Conservation (phyloP, 2,113 vertebrate genomes). For the Crotalus viridis region DNA sequence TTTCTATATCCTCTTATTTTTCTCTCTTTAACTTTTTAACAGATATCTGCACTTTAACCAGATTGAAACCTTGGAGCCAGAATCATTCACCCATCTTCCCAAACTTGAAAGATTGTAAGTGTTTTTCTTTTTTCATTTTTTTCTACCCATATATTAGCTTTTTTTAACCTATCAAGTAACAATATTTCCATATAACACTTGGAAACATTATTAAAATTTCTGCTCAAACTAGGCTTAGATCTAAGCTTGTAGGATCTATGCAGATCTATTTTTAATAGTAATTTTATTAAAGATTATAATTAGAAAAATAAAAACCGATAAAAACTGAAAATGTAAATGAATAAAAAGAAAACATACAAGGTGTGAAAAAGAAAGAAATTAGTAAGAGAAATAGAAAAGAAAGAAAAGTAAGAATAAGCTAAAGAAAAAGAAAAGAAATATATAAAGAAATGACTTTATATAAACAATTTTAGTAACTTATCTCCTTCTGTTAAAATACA, state of each 20-base stretch:
- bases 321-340: neutral
- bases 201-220: neutral
- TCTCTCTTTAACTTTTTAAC: slow-evolving; percentile 46
- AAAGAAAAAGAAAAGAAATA: neutral
- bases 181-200: neutral
- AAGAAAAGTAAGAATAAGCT: neutral
- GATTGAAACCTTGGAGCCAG: slow-evolving; percentile 92
- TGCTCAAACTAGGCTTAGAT: neutral
- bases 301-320: neutral
- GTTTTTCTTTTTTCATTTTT: slow-evolving; percentile 22
- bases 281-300: neutral
- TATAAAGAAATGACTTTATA: neutral
- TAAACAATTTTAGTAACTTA: neutral
- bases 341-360: neutral
- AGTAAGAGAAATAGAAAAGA: neutral
- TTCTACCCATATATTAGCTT: neutral
- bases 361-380: neutral
- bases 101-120: slow-evolving; percentile 98
- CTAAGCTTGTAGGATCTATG: neutral
- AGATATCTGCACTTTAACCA: slow-evolving; percentile 99
- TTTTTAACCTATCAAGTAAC: neutral
- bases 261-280: neutral
- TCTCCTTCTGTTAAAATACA: neutral
- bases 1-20: slow-evolving; percentile 36
- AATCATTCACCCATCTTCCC: slow-evolving; percentile 91